A percentile compares a stretch with the other conserved stretches of the same genome.
Evolutionary conservation across 2,888 invertebrate species (phyloP).

Genomic region (Tinea semifulvella): DNA sequence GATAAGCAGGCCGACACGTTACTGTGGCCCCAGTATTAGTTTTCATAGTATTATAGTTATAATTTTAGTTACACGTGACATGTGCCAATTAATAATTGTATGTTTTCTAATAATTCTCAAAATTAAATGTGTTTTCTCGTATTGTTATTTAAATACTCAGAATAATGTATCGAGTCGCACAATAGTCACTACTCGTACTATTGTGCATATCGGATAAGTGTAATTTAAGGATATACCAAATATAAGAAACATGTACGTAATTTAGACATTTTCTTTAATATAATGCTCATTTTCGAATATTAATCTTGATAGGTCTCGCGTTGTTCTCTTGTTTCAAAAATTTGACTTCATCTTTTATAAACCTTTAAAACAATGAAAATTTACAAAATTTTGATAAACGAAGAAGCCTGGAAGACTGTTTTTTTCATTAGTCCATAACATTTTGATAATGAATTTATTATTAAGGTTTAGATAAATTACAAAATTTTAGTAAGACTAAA

Average conservation of each 20-base stretch:
- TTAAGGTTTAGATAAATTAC: slow-evolving; percentile 49
- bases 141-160: slow-evolving; percentile 1
- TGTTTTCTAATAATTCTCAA: background rate
- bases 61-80: slow-evolving; percentile 4
- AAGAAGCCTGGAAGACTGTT: slow-evolving; percentile 61
- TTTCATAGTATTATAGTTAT: background rate
- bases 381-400: slow-evolving; percentile 61
- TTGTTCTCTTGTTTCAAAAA: slow-evolving; percentile 30
- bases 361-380: slow-evolving; percentile 44
- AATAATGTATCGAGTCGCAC: background rate
- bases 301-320: slow-evolving; percentile 5
- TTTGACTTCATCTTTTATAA: slow-evolving; percentile 54
- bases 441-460: slow-evolving; percentile 57
- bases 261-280: slow-evolving; percentile 1
- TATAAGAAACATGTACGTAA: slow-evolving; percentile 32
- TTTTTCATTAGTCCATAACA: slow-evolving; percentile 59
- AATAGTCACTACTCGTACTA: background rate
- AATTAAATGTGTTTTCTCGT: background rate
- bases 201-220: slow-evolving; percentile 2
- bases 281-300: slow-evolving; percentile 22
- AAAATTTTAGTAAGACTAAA: slow-evolving; percentile 26
- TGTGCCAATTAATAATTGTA: slow-evolving; percentile 4
- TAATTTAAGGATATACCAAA: slow-evolving; percentile 30
- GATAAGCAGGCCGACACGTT: too few species aligned
- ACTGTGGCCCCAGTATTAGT: slow-evolving; percentile 33